phyloP scores from a whole-genome alignment of 2,113 vertebrate species.

The Uria aalge region DNA sequence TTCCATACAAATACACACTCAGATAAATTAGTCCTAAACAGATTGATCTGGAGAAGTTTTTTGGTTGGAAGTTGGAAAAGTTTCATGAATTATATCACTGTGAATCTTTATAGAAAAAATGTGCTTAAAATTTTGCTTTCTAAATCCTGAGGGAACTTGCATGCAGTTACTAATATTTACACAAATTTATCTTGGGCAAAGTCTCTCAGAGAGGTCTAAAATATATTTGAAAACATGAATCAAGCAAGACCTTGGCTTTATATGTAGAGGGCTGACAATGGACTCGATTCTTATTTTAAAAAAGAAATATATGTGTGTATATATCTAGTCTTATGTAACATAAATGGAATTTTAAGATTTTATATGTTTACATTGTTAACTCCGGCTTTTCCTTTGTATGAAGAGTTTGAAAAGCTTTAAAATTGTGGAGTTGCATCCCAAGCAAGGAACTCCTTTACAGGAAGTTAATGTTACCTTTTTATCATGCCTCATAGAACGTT shows the following conservation, averaged over 20 bases:
- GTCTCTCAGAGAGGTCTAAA: not conserved
- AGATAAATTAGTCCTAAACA: not conserved
- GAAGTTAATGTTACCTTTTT: not conserved
- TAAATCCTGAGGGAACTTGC: not conserved
- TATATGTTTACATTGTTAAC: not conserved
- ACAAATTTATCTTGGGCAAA: not conserved
- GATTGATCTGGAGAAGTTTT: not conserved
- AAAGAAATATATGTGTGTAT: not conserved
- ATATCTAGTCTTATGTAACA: not conserved
- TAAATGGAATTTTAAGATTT: slow-evolving; percentile 4
- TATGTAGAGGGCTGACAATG: not conserved
- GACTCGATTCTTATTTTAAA: not conserved
- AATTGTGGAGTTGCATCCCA: not conserved
- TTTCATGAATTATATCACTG: not conserved
- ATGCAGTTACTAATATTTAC: not conserved
- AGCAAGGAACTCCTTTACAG: not conserved
- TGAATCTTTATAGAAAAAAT: not conserved
- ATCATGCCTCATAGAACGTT: not conserved
- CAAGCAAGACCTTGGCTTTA: not conserved
- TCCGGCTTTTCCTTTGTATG: not conserved
- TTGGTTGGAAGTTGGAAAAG: not conserved
- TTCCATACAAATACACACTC: not conserved
- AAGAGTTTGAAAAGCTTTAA: slow-evolving; percentile 6
- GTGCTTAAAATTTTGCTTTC: not conserved
- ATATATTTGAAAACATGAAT: not conserved